Base-by-base conservation (phyloP, 2,797 vertebrate species). In the Adelosebastes latens region DNA sequence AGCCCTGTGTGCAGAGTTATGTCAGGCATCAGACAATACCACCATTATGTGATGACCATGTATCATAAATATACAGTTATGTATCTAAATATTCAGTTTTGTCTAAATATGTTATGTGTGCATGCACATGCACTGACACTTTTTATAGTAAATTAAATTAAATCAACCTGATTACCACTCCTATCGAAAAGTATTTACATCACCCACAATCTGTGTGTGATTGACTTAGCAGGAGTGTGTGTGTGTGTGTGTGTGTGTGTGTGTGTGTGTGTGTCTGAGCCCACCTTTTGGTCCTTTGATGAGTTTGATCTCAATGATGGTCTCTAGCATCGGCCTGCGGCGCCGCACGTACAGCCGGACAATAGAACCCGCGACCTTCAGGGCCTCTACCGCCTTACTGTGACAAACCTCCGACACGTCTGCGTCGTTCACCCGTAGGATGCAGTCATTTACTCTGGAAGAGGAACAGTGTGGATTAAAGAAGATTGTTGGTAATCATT, bases 271-370 rank as follows among this genome's bases (percentile, higher is more conserved):
- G 5, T 61, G 34, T 53, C 5, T 72, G 61, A 64, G 76, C 75
- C 16, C 95, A 99, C 98, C 98, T 97, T 99, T 99, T 85, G 98
- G 98, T 87, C 98, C 98, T 96, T 99, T 99, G 91, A 97, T 96
- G 81, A 99, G 95, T 94, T 99, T 99, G 92, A 99, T 98, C 92
- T 99, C 98, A 32, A 97, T 96, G 24, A 99, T 95, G 2, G 98
- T 98, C 94, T 99, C 98, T 85, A 98, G 94, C 95, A 98, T 98
- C 3, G 98, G 98, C 85, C 98, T 95, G 59, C 98, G 97, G 82
- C 98, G 95, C 6, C 98, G 97, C 20, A 99, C 97, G 1, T 99
- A 99, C 42, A 99, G 94, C 1, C 96, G 94, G 6, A 99, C 98
- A 1, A 99, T 98, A 22, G 98, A 99, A 2, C 98, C 98, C 0